These are phyloP conservation scores for Notodonta dromedarius DNA, from an alignment of 2,888 invertebrate genomes.

Conservation along the genomic window DNA sequence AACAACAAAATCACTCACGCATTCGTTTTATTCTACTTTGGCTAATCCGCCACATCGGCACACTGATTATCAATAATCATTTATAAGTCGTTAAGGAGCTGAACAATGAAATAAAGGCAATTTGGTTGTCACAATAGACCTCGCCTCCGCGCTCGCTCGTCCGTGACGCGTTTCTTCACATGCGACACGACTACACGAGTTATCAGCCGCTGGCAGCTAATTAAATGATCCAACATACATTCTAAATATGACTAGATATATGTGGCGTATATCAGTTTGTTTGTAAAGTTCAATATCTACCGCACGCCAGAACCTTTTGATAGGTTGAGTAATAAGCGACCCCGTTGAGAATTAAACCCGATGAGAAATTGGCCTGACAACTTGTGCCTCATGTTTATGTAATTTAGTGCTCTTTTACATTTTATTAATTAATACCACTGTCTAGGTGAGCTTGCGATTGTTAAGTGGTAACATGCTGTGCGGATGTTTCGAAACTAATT, in stretches of 20 bases:
- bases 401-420: slow-evolving; percentile 39
- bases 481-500: slow-evolving; percentile 36
- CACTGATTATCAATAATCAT: slow-evolving; percentile 26
- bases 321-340: slow-evolving; percentile 63
- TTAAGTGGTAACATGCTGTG: slow-evolving; percentile 34
- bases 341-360: slow-evolving; percentile 39
- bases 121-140: slow-evolving; percentile 37
- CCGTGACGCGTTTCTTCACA: slow-evolving; percentile 27
- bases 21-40: not conserved
- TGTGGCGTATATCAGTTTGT: slow-evolving; percentile 36
- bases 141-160: slow-evolving; percentile 28
- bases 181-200: slow-evolving; percentile 28
- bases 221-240: slow-evolving; percentile 46
- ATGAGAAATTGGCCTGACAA: slow-evolving; percentile 44
- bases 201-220: slow-evolving; percentile 52
- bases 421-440: slow-evolving; percentile 38
- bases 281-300: slow-evolving; percentile 36
- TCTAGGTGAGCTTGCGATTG: slow-evolving; percentile 31
- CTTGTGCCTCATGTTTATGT: slow-evolving; percentile 36
- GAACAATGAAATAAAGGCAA: slow-evolving; percentile 41
- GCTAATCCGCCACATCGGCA: slow-evolving; percentile 3
- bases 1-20: slow-evolving; percentile 10
- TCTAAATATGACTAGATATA: slow-evolving; percentile 22
- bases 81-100: slow-evolving; percentile 32
- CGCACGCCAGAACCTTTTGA: slow-evolving; percentile 49